phyloP scores from a whole-genome alignment of 2,797 vertebrate genomes.

The Pantherophis alleghaniensis region DNA sequence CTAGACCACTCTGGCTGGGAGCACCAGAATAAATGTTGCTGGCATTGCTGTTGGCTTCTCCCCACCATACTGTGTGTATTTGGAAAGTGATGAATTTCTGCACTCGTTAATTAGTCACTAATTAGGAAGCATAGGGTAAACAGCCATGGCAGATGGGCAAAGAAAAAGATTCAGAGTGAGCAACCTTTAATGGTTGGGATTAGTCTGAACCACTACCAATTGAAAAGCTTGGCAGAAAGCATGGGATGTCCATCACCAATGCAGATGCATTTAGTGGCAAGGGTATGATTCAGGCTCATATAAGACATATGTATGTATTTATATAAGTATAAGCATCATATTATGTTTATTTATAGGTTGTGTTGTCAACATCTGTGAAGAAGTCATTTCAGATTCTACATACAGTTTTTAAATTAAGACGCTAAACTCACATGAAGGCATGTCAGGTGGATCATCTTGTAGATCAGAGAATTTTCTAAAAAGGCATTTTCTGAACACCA shows the following conservation, averaged over 20 bases:
- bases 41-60: constrained; percentile 26
- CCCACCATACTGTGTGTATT: constrained; percentile 60
- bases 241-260: neutral
- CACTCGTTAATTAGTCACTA: constrained; percentile 89
- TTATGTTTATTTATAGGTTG: neutral
- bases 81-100: constrained; percentile 77
- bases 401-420: neutral
- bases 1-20: neutral
- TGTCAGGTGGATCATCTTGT: neutral
- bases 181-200: neutral
- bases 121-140: constrained; percentile 91
- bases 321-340: neutral
- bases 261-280: neutral
- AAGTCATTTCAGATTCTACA: neutral
- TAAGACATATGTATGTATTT: neutral
- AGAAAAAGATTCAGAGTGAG: constrained; percentile 79
- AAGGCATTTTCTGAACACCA: neutral
- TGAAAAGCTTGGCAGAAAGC: neutral
- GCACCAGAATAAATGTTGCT: constrained; percentile 69
- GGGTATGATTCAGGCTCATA: neutral
- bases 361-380: neutral
- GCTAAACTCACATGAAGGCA: neutral
- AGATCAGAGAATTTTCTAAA: neutral
- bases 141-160: constrained; percentile 88
- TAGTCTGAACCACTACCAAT: neutral